Evolutionary conservation across 2,888 invertebrate genomes (phyloP), one percentile per base, ranked within the genome.

Genomic region (Mythimna impura): DNA sequence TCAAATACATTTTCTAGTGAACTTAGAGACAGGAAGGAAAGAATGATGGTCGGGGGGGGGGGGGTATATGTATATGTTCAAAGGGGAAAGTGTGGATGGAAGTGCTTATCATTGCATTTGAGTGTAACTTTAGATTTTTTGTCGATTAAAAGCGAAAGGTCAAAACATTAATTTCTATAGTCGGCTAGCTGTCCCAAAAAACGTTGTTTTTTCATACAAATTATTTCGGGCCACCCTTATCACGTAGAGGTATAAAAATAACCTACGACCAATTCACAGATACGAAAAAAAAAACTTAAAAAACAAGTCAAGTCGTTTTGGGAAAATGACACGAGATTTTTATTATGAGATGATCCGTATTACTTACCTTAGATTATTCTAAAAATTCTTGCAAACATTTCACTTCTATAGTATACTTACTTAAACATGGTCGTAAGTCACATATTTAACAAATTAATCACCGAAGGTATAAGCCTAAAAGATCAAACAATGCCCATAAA

Each of bases 1-100:
- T 77, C 61, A 81, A 86, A 71, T 74, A 62, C 57, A 70, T 4
- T 54, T 76, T 20, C 7, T n/a, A n/a, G 62, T 60, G 57, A 76
- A 74, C 78, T 73, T 66, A 55, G 20, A n/a, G 47, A 22, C 55
- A 60, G 47, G 57, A 54, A 64, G 22, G 52, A 30, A 55, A 47
- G 14, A 47, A 17, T 57, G 30, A 54, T 66, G 34, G 25, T 22
- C 17, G 14, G 12, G 6, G n/a, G 25, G 36, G 30, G 14, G 30
- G 8, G 2, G 25, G 14, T 10, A 8, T 2, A 17, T 12, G 40
- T 47, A 1, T 12, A 25, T 61, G 60, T 36, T 20, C 20, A 36
- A 36, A 54, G 30, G 63, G 57, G 43, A 43, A 14, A 14, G n/a
- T 58, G 14, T 74, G 20, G n/a, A 79, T 74, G n/a, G n/a, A 79